Evolutionary conservation across 2,797 vertebrate genomes (phyloP).

Genomic region (Chrosomus eos): DNA sequence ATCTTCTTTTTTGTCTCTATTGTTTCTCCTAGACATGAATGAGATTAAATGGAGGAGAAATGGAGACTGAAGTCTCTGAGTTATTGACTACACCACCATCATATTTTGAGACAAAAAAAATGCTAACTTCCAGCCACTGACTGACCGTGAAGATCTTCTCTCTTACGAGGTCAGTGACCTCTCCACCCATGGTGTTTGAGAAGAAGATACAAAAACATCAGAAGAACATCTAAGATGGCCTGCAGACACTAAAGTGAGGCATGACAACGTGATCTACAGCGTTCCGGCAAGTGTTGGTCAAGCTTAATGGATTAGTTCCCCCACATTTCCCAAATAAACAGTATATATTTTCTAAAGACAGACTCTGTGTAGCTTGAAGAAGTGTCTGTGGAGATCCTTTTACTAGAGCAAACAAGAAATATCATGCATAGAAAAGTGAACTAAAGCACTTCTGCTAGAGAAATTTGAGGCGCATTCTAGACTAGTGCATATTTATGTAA

Average conservation of each 20-base stretch:
- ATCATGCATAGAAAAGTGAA: not conserved
- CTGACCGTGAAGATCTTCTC: slow-evolving; percentile 16
- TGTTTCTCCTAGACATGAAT: not conserved
- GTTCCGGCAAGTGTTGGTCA: slow-evolving; percentile 26
- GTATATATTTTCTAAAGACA: slow-evolving; percentile 24
- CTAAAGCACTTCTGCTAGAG: not conserved
- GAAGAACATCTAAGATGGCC: slow-evolving; percentile 31
- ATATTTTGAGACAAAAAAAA: not conserved
- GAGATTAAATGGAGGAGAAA: slow-evolving; percentile 1
- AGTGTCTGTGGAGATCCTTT: slow-evolving; percentile 55
- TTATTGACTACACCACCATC: not conserved
- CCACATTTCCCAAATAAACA: slow-evolving; percentile 40
- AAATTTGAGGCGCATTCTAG: not conserved
- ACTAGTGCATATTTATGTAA: not conserved
- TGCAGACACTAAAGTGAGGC: slow-evolving; percentile 17
- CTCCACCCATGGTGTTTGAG: slow-evolving; percentile 37
- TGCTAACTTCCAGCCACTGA: not conserved
- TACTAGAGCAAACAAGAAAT: slow-evolving; percentile 3
- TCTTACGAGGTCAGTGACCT: slow-evolving; percentile 34
- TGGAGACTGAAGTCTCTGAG: not conserved
- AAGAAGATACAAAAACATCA: slow-evolving; percentile 41
- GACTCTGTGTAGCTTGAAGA: not conserved
- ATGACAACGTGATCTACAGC: slow-evolving; percentile 20
- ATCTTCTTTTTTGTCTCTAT: not conserved
- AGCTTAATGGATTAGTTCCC: slow-evolving; percentile 42